A percentile compares a stretch with the other conserved stretches of the same genome.
These are phyloP conservation scores for Atherix ibis DNA, from an alignment of 2,888 invertebrate genomes.

Conservation along the genomic window DNA sequence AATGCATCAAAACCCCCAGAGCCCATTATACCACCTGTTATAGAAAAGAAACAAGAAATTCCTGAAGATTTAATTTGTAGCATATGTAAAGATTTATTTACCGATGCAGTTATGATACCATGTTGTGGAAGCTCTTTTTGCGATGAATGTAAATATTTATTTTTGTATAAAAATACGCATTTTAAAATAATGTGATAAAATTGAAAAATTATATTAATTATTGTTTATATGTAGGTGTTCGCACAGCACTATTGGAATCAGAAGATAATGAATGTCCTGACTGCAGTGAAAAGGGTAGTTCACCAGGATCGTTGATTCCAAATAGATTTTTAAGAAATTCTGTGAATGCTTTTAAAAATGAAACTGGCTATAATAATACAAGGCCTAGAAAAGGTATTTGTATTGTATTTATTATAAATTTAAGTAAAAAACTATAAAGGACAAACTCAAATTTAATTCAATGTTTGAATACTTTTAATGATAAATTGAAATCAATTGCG, in stretches of 20 bases:
- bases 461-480: too few species aligned
- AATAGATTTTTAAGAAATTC: constrained; percentile 81
- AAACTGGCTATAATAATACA: constrained; percentile 66
- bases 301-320: constrained; percentile 83
- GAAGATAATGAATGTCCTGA: constrained; percentile 93
- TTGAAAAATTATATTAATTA: constrained; percentile 4
- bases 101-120: constrained; percentile 94
- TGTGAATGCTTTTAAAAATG: constrained; percentile 79
- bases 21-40: constrained; percentile 15
- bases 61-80: constrained; percentile 86
- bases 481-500: too few species aligned
- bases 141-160: constrained; percentile 74
- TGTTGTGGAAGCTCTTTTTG: constrained; percentile 98
- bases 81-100: constrained; percentile 79
- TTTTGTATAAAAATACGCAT: background rate
- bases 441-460: too few species aligned
- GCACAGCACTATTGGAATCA: constrained; percentile 74
- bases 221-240: constrained; percentile 49
- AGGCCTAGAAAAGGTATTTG: constrained; percentile 10
- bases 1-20: constrained; percentile 1
- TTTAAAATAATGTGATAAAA: background rate
- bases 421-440: too few species aligned
- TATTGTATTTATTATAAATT: too few species aligned
- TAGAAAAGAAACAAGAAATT: constrained; percentile 46
- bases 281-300: constrained; percentile 82